These are phyloP conservation scores for Triplophysa bombifrons DNA, from an alignment of 2,797 vertebrate genomes.

Conservation along the genomic window DNA sequence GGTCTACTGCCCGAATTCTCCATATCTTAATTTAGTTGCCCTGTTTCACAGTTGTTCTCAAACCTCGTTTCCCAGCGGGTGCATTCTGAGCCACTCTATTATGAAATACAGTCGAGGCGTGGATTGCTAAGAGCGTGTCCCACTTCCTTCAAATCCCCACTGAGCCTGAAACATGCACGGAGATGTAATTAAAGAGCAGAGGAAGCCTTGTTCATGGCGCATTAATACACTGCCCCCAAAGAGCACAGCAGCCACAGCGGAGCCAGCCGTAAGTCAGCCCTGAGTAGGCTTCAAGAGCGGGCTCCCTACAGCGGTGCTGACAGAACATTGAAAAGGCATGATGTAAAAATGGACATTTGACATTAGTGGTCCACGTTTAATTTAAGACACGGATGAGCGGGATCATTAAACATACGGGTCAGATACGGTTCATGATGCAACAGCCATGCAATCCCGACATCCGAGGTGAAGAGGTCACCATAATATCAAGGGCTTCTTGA, in stretches of 20 bases:
- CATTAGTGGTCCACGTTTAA: conserved; percentile 36
- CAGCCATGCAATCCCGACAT: conserved; percentile 25
- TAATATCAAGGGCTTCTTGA: conserved; percentile 24
- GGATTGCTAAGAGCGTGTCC: conserved; percentile 33
- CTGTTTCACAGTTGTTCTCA: conserved; percentile 23
- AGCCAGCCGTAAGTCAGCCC: conserved; percentile 14
- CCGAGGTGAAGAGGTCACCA: neutral
- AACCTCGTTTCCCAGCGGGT: conserved; percentile 28
- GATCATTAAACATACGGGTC: conserved; percentile 3
- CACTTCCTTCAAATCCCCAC: conserved; percentile 41
- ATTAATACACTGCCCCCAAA: conserved; percentile 8
- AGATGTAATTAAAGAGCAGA: conserved; percentile 49
- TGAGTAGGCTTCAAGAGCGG: conserved; percentile 5
- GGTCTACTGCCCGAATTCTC: conserved; percentile 56
- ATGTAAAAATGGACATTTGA: conserved; percentile 15
- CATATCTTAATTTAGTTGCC: conserved; percentile 35
- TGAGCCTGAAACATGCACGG: conserved; percentile 19
- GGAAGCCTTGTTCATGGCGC: conserved; percentile 29
- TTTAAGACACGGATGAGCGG: conserved; percentile 20
- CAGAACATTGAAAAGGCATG: conserved; percentile 5
- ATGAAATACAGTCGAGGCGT: conserved; percentile 36
- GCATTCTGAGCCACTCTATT: conserved; percentile 21
- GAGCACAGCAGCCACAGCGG: neutral
- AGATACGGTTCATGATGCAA: conserved; percentile 46
- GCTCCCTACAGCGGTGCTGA: conserved; percentile 3